Evolutionary conservation across 2,888 invertebrate species (phyloP).

Genomic region (Coecobrya sp.): DNA sequence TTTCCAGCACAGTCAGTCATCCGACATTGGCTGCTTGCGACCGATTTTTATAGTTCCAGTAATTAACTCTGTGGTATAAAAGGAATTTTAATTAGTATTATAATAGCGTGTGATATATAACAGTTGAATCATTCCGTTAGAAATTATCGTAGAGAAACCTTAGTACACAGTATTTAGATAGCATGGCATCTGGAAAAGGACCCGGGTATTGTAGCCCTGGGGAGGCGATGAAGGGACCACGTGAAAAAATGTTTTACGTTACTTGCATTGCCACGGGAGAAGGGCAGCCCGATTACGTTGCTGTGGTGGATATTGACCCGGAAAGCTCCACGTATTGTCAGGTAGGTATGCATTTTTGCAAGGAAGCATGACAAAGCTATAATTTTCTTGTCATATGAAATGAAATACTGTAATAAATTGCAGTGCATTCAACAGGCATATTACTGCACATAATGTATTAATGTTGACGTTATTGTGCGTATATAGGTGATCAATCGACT

Average conservation of each 20-base stretch:
- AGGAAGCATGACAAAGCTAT: no score
- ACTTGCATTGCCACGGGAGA: slow-evolving; percentile 94
- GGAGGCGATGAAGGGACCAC: slow-evolving; percentile 93
- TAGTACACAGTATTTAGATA: background rate
- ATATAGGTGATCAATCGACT: slow-evolving; percentile 95
- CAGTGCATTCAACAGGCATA: background rate
- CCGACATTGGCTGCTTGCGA: no score
- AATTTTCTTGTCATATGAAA: no score
- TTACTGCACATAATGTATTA: background rate
- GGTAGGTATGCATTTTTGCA: slow-evolving; percentile 92
- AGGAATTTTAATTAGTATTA: no score
- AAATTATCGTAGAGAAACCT: background rate
- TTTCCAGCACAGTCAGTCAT: no score
- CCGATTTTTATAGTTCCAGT: no score
- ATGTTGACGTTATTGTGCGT: background rate
- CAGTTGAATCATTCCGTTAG: slow-evolving; percentile 3
- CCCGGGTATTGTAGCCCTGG: slow-evolving; percentile 77
- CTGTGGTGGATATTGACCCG: slow-evolving; percentile 97
- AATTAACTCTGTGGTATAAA: no score
- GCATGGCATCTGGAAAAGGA: slow-evolving; percentile 52
- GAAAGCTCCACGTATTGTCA: slow-evolving; percentile 94
- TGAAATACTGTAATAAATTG: background rate
- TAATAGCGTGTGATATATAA: no score
- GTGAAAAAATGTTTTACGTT: slow-evolving; percentile 96
- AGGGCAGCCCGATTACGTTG: slow-evolving; percentile 94